Conservation (phyloP, 2,113 vertebrate species). For the Callipepla californica region DNA sequence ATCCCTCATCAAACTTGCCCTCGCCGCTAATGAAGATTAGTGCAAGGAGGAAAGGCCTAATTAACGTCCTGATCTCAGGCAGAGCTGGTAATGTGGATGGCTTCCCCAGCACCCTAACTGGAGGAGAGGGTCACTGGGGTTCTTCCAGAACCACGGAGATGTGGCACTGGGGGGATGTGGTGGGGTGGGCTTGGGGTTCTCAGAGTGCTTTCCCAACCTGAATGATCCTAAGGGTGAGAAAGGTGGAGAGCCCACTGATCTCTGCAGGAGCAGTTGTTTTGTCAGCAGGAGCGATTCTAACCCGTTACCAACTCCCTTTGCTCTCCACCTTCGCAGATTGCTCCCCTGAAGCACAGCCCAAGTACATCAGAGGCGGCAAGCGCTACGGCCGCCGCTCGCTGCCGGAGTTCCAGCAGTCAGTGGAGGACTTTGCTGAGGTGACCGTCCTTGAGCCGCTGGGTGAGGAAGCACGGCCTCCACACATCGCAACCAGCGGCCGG, state of each 20-base stretch:
- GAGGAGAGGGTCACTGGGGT: no score
- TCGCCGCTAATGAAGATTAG: not conserved
- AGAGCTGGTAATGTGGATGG: not conserved
- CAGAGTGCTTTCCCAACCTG: no score
- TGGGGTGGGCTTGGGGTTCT: no score
- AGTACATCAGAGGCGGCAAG: constrained; percentile 92
- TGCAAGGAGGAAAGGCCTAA: not conserved
- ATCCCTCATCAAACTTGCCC: constrained; percentile 41
- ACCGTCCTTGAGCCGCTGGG: constrained; percentile 61
- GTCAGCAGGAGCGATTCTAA: not conserved
- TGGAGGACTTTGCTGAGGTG: constrained; percentile 79
- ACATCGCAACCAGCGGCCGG: constrained; percentile 73
- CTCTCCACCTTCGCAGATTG: constrained; percentile 63
- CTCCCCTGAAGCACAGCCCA: constrained; percentile 89
- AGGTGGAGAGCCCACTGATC: not conserved
- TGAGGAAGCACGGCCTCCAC: constrained; percentile 63
- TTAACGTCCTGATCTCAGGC: not conserved
- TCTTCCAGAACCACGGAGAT: no score
- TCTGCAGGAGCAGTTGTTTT: accelerated
- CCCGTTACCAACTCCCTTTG: accelerated
- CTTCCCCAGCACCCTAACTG: accelerated
- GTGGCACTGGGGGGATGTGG: no score
- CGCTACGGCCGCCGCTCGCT: constrained; percentile 92
- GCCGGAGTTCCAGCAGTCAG: constrained; percentile 83
- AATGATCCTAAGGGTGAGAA: not conserved